These are phyloP conservation scores for Palythoa heliodiscus DNA, from an alignment of 92 coral and sea anemone genomes.

Conservation along the genomic window DNA sequence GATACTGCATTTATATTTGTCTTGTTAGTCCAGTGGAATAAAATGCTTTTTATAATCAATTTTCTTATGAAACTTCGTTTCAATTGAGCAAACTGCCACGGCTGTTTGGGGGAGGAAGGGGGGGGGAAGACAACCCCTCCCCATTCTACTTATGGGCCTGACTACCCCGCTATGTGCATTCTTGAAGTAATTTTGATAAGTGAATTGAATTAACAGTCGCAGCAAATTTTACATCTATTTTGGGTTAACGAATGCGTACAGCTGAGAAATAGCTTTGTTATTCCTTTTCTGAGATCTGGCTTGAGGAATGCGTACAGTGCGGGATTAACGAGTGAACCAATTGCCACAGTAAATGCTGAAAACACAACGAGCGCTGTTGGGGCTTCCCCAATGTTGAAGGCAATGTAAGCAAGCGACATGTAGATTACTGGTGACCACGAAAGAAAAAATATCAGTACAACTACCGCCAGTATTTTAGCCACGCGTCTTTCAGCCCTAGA, in stretches of 20 bases:
- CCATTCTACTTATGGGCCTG: too few relatives aligned
- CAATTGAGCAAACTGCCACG: too few relatives aligned
- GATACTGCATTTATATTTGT: too few relatives aligned
- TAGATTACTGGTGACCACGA: constrained; percentile 39
- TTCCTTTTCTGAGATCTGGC: constrained; percentile 21
- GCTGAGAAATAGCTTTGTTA: not conserved
- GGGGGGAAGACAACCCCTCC: too few relatives aligned
- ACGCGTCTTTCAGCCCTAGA: constrained; percentile 38
- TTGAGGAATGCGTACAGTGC: constrained; percentile 29
- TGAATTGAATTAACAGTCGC: too few relatives aligned
- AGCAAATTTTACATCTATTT: not conserved
- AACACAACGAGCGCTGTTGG: constrained; percentile 19
- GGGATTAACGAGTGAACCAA: constrained; percentile 25
- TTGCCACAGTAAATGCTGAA: constrained; percentile 30
- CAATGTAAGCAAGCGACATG: constrained; percentile 27
- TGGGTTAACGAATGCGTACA: not conserved
- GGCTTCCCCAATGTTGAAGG: not conserved
- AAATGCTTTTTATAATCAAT: too few relatives aligned
- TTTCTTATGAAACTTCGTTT: too few relatives aligned
- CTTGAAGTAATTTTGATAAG: too few relatives aligned
- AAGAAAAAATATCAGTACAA: constrained; percentile 27
- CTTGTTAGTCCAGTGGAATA: too few relatives aligned
- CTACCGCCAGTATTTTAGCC: constrained; percentile 28
- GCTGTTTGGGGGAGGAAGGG: too few relatives aligned
- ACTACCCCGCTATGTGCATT: too few relatives aligned